These are phyloP conservation scores for Gerris buenoi DNA, from an alignment of 1,140 invertebrate species.

Conservation along the genomic window DNA sequence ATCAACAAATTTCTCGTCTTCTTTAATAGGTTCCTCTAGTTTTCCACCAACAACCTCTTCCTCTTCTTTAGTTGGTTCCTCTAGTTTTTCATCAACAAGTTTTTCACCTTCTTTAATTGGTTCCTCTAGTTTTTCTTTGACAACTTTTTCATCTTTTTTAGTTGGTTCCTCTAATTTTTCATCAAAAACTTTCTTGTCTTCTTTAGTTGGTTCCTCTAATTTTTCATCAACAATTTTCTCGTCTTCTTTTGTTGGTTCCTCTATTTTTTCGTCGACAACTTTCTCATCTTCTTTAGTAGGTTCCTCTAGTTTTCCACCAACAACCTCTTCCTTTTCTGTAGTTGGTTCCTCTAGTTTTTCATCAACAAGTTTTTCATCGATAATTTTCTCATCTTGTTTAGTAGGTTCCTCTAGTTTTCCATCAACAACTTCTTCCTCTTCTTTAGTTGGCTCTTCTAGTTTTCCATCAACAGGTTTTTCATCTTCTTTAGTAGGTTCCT, in stretches of 20 bases:
- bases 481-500: background rate
- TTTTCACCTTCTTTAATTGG: conserved; percentile 13
- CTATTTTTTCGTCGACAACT: background rate
- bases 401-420: background rate
- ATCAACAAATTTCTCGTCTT: background rate
- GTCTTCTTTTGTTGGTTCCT: background rate
- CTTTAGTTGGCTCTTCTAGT: background rate
- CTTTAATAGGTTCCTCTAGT: background rate
- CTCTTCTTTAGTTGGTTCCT: conserved; percentile 24
- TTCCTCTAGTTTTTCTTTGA: background rate
- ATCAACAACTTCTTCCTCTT: background rate
- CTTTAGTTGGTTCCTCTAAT: background rate
- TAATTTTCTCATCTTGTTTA: background rate
- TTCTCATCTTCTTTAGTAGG: background rate
- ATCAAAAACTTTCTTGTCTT: background rate
- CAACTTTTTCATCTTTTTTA: conserved; percentile 8
- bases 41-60: conserved; percentile 3
- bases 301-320: too few species aligned
- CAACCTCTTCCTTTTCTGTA: background rate
- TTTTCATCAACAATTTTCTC: background rate
- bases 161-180: conserved; percentile 24
- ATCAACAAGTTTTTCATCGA: background rate
- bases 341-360: background rate
- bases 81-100: conserved; percentile 30
- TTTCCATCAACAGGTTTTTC: background rate